Evolutionary conservation across 2,113 vertebrate genomes (phyloP).

Genomic region (Rhynchomys soricoides): DNA sequence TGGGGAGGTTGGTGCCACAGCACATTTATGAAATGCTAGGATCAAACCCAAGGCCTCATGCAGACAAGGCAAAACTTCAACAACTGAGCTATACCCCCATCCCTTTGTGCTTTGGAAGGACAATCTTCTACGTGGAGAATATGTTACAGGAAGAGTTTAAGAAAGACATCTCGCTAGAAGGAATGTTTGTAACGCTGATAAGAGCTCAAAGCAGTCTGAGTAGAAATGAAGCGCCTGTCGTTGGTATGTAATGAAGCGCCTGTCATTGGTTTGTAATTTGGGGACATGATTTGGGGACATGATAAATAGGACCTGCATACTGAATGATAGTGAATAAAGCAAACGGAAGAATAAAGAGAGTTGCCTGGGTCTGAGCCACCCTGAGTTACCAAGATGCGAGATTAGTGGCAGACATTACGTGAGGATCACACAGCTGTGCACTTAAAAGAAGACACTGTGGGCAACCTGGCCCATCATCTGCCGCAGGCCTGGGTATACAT

Average conservation of each 20-base stretch:
- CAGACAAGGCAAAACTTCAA: not conserved
- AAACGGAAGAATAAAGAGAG: slow-evolving; percentile 20
- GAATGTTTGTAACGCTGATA: not conserved
- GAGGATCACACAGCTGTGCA: not conserved
- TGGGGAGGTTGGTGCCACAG: not conserved
- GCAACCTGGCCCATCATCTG: not conserved
- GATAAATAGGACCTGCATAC: not conserved
- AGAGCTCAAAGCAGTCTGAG: not conserved
- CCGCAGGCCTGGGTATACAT: not conserved
- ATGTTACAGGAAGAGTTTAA: not conserved
- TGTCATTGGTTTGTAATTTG: too few species aligned
- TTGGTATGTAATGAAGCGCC: not conserved
- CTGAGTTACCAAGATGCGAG: not conserved
- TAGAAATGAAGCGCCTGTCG: not conserved
- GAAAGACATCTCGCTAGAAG: not conserved
- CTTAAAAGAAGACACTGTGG: not conserved
- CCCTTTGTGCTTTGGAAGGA: not conserved
- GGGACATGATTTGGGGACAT: too few species aligned
- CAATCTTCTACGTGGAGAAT: not conserved
- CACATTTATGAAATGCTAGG: not conserved
- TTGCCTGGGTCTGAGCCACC: not conserved
- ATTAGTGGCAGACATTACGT: not conserved
- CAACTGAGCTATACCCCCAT: not conserved
- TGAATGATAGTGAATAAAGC: not conserved
- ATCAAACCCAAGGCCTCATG: not conserved